Percentiles rank a stretch among this genome's conserved stretches.
phyloP scores from a whole-genome alignment of 2,888 invertebrate species.

The Trissonchulus latispiculum region DNA sequence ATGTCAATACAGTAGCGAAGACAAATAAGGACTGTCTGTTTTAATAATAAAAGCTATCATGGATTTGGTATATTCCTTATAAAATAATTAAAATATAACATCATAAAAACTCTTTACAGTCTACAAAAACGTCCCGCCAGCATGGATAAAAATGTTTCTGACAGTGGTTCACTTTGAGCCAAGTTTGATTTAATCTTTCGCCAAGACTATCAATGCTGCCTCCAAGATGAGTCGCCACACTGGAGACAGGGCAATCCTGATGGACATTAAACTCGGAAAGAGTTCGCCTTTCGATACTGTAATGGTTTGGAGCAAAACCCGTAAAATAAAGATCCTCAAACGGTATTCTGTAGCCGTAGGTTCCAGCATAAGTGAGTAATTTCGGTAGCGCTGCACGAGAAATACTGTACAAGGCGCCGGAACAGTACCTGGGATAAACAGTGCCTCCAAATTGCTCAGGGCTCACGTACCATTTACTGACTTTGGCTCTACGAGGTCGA shows the following conservation, averaged over 20 bases:
- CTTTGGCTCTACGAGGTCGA: not conserved
- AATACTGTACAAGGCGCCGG: not conserved
- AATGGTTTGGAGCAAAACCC: not conserved
- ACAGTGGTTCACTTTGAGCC: too few species aligned
- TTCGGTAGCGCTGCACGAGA: not conserved
- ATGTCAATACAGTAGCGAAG: too few species aligned
- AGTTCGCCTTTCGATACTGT: not conserved
- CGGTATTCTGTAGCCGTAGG: not conserved
- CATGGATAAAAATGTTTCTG: too few species aligned
- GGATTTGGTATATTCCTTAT: too few species aligned
- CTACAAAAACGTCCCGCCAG: too few species aligned
- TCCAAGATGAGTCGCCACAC: not conserved
- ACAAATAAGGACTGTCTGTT: too few species aligned
- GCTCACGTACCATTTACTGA: not conserved
- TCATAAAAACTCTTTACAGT: too few species aligned
- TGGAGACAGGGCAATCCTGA: not conserved
- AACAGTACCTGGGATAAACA: not conserved
- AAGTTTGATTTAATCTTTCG: too few species aligned
- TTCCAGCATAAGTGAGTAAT: not conserved
- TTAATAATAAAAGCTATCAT: too few species aligned
- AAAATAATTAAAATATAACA: too few species aligned
- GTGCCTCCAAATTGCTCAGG: not conserved
- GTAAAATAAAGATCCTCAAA: not conserved
- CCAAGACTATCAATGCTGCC: too few species aligned
- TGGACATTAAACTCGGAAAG: not conserved